Evolutionary conservation across 2,888 invertebrate species (phyloP).

Genomic region (Andrena chrysosceles): DNA sequence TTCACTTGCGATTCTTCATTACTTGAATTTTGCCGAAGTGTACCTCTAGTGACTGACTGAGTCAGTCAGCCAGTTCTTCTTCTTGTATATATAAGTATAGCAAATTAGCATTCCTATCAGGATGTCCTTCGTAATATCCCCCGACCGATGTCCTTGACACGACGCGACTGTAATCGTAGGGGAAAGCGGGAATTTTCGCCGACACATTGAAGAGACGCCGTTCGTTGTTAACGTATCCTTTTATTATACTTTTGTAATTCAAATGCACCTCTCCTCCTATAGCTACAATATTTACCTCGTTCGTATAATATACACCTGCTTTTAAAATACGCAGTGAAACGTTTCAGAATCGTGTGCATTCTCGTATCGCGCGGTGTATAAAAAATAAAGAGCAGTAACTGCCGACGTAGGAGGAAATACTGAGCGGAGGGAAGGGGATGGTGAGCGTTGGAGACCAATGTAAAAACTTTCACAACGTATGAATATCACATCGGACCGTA

Average conservation of each 20-base stretch:
- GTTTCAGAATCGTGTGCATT: slow-evolving; percentile 49
- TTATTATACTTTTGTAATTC: slow-evolving; percentile 63
- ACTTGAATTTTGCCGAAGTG: too few relatives aligned
- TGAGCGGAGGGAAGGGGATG: slow-evolving; percentile 4
- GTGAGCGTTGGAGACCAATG: slow-evolving; percentile 12
- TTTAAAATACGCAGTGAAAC: slow-evolving; percentile 64
- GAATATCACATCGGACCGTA: slow-evolving; percentile 68
- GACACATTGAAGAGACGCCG: not conserved
- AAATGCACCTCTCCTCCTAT: slow-evolving; percentile 57
- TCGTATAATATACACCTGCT: slow-evolving; percentile 62
- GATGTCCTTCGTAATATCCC: not conserved
- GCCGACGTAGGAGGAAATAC: slow-evolving; percentile 1
- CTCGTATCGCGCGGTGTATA: slow-evolving; percentile 53
- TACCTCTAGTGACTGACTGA: too few relatives aligned
- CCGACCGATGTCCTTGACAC: not conserved
- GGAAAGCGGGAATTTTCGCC: not conserved
- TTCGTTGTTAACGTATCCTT: slow-evolving; percentile 43
- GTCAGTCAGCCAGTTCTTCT: too few relatives aligned
- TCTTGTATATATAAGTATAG: too few relatives aligned
- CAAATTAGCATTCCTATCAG: not conserved
- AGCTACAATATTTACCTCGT: slow-evolving; percentile 58
- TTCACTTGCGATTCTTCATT: too few relatives aligned
- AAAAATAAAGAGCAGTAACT: slow-evolving; percentile 20
- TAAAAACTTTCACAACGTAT: slow-evolving; percentile 62
- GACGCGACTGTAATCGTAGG: not conserved